Conservation (phyloP, 2,113 vertebrate genomes). For the Leptobrachium ailaonicum region DNA sequence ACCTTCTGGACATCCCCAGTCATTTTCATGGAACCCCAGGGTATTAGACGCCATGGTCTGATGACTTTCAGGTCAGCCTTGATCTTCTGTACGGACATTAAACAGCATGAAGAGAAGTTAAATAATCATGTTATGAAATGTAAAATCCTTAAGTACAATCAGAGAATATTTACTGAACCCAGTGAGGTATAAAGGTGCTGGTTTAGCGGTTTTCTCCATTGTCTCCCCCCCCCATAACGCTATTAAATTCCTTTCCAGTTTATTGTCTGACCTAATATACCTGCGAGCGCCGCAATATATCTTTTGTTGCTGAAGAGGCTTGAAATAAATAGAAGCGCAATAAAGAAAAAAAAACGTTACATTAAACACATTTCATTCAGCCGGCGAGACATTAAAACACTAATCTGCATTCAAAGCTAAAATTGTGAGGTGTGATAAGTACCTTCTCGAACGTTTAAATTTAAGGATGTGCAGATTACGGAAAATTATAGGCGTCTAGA, state of each 20-base stretch:
- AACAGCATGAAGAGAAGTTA: neutral
- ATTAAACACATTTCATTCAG: conserved; percentile 43
- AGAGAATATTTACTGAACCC: conserved; percentile 37
- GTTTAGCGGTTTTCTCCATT: conserved; percentile 41
- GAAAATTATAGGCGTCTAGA: conserved; percentile 4
- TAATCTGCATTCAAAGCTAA: conserved; percentile 39
- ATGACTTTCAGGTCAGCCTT: no score
- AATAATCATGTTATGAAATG: conserved; percentile 16
- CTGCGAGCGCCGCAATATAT: conserved; percentile 25
- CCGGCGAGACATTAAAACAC: conserved; percentile 24
- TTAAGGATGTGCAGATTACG: neutral
- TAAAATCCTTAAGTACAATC: conserved; percentile 26
- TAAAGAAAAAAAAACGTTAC: conserved; percentile 25
- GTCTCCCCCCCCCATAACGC: conserved; percentile 21
- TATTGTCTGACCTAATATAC: conserved; percentile 46
- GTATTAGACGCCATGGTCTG: no score
- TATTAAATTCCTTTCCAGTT: conserved; percentile 37
- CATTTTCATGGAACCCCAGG: no score
- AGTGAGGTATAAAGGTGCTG: conserved; percentile 26
- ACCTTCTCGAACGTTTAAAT: conserved; percentile 16
- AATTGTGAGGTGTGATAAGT: conserved; percentile 28
- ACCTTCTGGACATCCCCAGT: no score
- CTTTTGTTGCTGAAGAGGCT: conserved; percentile 25
- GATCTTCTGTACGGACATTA: neutral
- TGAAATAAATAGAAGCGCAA: conserved; percentile 35